Base-by-base conservation (phyloP, 2,888 invertebrate species). In the Drosophila peninsularis region DNA sequence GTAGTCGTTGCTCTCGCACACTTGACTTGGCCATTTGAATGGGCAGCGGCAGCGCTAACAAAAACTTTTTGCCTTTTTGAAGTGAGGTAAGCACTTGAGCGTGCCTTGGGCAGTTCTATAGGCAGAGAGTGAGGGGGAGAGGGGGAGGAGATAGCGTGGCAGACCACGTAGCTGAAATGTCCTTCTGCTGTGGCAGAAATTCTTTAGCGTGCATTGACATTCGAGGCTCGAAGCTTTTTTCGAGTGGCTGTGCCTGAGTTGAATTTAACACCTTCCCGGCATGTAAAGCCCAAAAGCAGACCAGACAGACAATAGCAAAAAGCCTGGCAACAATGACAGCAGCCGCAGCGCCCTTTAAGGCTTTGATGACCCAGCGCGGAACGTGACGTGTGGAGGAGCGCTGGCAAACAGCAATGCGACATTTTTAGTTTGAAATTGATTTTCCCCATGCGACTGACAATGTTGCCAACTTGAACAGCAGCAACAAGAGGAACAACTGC, bases 281-380 rank as follows among this genome's bases (percentile, higher is more conserved):
- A 89, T 90, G 88, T 88, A 83, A 88, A 86, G 87, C 81, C 84
- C 90, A 90, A 84, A 84, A 83, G 84, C 88, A 86, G 87, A 47
- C 62, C 79, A 80, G 80, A 86, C 72, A 57, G 77, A 84, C 82
- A 81, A 85, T 85, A 71, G 85, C 66, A 62, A 17, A 63, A 45
- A 41, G 47, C 66, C 21, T 65, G 64, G 62, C 76, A 74, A 77
- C 71, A 88, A 82, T 82, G 80, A 88, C 80, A 87, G 70, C 62
- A 60, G 50, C 54, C 52, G 44, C 37, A 21, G 60, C 52, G 78
- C 88, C 90, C 83, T 84, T 89, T 73, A 84, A 89, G 90, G 83
- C 71, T 62, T 76, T 90, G 83, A 88, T 90, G 89, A 90, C 74
- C 89, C 87, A 82, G 66, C 82, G 56, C 78, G 62, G 58, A 77